Percentiles rank a stretch among this genome's conserved stretches.
Evolutionary conservation across 2,113 vertebrate genomes (phyloP).

Genomic region (Leptodactylus fuscus): DNA sequence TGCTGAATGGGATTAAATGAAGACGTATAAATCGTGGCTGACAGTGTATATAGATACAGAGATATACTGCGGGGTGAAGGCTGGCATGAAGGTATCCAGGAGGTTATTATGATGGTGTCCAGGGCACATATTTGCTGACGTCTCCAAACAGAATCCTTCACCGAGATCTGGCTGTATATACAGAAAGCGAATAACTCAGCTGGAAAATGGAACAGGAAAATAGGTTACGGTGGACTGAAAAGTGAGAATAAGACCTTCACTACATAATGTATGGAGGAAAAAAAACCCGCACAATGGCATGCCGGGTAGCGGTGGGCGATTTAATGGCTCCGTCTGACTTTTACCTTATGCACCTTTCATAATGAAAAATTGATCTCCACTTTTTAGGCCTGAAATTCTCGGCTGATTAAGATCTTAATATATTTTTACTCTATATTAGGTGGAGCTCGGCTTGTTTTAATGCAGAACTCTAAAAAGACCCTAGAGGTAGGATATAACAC

Average conservation of each 20-base stretch:
- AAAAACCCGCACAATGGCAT: not conserved
- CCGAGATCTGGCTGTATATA: slow-evolving; percentile 16
- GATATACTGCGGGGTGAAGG: not conserved
- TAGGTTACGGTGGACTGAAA: not conserved
- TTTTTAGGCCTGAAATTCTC: too few species aligned
- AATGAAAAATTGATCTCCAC: too few species aligned
- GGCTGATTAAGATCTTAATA: too few species aligned
- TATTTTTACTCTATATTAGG: too few species aligned
- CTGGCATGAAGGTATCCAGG: slow-evolving; percentile 3
- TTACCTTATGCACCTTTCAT: not conserved
- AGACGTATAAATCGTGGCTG: slow-evolving; percentile 20
- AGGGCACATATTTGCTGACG: slow-evolving; percentile 35
- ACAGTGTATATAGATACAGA: slow-evolving; percentile 44
- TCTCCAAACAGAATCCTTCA: slow-evolving; percentile 44
- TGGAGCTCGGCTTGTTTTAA: too few species aligned
- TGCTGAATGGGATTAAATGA: slow-evolving; percentile 43
- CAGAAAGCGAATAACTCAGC: slow-evolving; percentile 17
- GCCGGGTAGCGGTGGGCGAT: not conserved
- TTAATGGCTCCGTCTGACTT: not conserved
- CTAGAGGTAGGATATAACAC: too few species aligned
- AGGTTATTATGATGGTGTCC: slow-evolving; percentile 32
- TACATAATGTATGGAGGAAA: not conserved
- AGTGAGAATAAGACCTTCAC: not conserved
- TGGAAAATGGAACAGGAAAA: not conserved
- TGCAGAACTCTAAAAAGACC: too few species aligned